Base-by-base conservation (phyloP, 2,888 invertebrate species). In the Lottia gigantea region DNA sequence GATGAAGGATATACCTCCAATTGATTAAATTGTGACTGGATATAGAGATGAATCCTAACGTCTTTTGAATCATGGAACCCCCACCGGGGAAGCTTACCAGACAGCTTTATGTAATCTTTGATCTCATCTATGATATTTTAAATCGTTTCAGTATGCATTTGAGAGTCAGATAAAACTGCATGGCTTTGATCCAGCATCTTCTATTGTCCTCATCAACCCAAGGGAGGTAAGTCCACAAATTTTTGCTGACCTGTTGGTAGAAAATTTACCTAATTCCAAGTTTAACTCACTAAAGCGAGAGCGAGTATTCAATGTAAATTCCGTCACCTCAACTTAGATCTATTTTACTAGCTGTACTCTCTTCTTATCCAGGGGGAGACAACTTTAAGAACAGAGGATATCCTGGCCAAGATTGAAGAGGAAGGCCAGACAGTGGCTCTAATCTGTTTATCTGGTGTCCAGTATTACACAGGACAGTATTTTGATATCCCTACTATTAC, bases 391-490 rank as follows among this genome's bases (percentile, higher is more conserved):
- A 86, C 83, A 1, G 90, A 91, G 75, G 91, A 91, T 78, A 91
- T 91, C 70, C 67, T 91, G 40, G 74, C 82, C 16, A 78, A 80
- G 26, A 90, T 92, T 63, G 87, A 90, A 72, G 80, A 88, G 66
- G 83, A 91, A 68, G 91, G 91, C 0, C 85, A 89, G 25, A 78
- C 83, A n/a, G 90, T 91, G 62, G 90, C 91, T 2, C 79, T 91
- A 8, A 82, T 92, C 11, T 87, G 90, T 73, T 86, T 92, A 46
- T 86, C 90, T 67, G 91, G 91, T 2, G 88, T 91, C 8, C 91
- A 92, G 77, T 92, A 91, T 83, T 91, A 91, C 83, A 91, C 91
- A 16, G 92, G 92, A 1, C 91, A 92, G 83, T 83, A 90, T 64
- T 90, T 91, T 79, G 90, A 91, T 76, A 91, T 92, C 69, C 84